Evolutionary conservation across 2,888 invertebrate species (phyloP), one percentile per base, ranked within the genome.

Genomic region (Archaeoteleia sp.): DNA sequence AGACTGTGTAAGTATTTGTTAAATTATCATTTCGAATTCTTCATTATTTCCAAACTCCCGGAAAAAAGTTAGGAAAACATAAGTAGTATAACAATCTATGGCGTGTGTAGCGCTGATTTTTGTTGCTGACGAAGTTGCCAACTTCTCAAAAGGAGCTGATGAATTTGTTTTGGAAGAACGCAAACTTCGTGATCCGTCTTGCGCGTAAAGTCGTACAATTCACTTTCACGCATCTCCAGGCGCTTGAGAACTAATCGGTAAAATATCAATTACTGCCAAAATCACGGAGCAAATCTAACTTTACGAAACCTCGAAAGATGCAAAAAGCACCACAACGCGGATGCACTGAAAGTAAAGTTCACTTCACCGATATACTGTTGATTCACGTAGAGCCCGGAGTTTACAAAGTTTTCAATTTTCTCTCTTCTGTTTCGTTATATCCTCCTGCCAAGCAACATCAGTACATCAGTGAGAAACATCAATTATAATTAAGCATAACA

Each of bases 281-380:
- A 45, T 55, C 37, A 35, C 15, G 14, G 29, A 55, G 20, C 35
- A 29, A 37, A 46, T 46, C 30, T 39, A 30, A 39, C 46, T 40
- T 48, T 12, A 17, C 7, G n/a, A 27, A 30, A 13, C 27, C 8
- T 46, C 9, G 39, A 43, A 54, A 54, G 54, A 35, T 29, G 35
- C 34, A 40, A 34, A 34, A 43, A 42, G 54, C 34, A 54, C 34
- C 10, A 12, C 10, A 8, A 54, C 34, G 23, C 27, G 42, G 43
- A 54, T 43, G 54, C 43, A 34, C 45, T 37, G 45, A 55, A 43
- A 55, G 54, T 43, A 55, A 55, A 55, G 54, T 55, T 55, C 42
- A 42, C 43, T 54, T 54, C 34, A 14, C 42, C 42, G 42, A 34
- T 54, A 54, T 35, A 54, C 17, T 32, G 42, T 54, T 54, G 54